Evolutionary conservation across 35 echinoderm and acorn worm species (phyloP).

Genomic region (Ptychodera flava): DNA sequence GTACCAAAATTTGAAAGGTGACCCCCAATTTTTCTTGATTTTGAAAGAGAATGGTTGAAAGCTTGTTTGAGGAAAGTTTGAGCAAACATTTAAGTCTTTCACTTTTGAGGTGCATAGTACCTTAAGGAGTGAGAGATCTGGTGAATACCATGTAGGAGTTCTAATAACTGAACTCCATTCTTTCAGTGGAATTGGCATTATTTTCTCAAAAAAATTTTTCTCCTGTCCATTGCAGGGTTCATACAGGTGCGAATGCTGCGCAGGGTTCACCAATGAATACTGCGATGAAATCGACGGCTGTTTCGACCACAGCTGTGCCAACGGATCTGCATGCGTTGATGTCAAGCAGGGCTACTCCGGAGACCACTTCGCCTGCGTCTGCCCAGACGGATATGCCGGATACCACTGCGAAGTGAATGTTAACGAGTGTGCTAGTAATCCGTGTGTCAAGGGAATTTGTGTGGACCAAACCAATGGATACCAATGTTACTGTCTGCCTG

Average conservation of each 20-base stretch:
- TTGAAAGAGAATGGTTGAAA: no score
- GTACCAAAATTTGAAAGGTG: no score
- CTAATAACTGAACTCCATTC: no score
- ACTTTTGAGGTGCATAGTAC: no score
- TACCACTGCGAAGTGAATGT: conserved; percentile 71
- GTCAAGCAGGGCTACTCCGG: conserved; percentile 66
- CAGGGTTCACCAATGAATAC: conserved; percentile 46
- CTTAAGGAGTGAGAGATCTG: no score
- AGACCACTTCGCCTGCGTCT: conserved; percentile 60
- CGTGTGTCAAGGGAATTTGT: conserved; percentile 65
- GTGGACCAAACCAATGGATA: conserved; percentile 56
- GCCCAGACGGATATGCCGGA: conserved; percentile 63
- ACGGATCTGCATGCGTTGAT: conserved; percentile 65
- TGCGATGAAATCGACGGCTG: conserved; percentile 81
- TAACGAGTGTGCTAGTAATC: conserved; percentile 82
- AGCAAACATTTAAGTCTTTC: no score
- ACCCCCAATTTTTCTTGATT: no score
- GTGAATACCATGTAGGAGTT: no score
- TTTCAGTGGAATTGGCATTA: no score
- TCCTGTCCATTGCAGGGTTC: conserved; percentile 31
- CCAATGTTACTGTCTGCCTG: conserved; percentile 55
- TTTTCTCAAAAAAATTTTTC: no score
- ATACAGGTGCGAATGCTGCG: conserved; percentile 69
- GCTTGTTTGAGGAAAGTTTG: no score
- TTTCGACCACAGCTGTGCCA: conserved; percentile 44